Evolutionary conservation across 2,888 invertebrate genomes (phyloP).

Genomic region (Leucania comma): DNA sequence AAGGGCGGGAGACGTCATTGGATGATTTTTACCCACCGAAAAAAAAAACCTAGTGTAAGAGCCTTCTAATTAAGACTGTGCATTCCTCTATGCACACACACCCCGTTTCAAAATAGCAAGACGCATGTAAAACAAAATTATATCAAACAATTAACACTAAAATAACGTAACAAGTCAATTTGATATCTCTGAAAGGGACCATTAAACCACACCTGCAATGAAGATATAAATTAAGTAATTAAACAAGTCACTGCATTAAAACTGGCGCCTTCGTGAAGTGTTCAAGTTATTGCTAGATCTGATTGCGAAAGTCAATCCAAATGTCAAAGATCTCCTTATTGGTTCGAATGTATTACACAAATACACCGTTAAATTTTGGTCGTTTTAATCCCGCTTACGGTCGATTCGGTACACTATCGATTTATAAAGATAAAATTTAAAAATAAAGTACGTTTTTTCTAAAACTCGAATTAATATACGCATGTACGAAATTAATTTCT

Average conservation of each 20-base stretch:
- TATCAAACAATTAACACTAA: slow-evolving; percentile 1
- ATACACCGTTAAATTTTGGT: no score
- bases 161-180: slow-evolving; percentile 12
- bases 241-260: slow-evolving; percentile 2
- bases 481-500: no score
- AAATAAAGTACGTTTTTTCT: no score
- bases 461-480: no score
- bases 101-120: neutral
- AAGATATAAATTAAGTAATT: slow-evolving; percentile 43
- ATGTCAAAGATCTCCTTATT: slow-evolving; percentile 29
- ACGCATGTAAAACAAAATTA: neutral
- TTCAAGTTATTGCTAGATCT: slow-evolving; percentile 27
- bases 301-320: slow-evolving; percentile 28
- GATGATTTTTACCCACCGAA: no score
- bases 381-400: no score
- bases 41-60: no score
- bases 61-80: no score
- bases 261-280: neutral
- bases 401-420: no score
- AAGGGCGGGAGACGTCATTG: no score
- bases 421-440: no score
- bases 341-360: neutral
- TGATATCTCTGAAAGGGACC: neutral
- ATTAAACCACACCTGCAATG: slow-evolving; percentile 42
- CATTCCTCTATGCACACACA: neutral